phyloP scores from a whole-genome alignment of 2,113 vertebrate genomes.

The Tursiops truncatus region DNA sequence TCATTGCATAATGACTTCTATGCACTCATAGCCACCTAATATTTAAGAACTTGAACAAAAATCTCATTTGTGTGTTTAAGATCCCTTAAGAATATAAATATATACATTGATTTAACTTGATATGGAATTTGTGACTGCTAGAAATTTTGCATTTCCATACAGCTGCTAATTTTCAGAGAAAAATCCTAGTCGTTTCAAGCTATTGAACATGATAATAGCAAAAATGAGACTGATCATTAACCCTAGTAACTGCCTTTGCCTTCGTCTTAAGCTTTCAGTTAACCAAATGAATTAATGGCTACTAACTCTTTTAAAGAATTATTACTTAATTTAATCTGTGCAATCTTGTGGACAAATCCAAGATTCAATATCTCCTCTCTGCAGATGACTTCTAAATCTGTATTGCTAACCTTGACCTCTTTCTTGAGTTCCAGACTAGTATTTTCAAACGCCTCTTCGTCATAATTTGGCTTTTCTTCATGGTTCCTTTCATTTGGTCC shows the following conservation, averaged over 20 bases:
- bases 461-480: background rate
- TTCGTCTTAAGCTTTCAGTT: constrained; percentile 67
- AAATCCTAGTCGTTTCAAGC: constrained; percentile 64
- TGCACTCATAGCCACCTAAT: background rate
- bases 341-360: constrained; percentile 62
- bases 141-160: constrained; percentile 48
- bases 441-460: background rate
- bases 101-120: constrained; percentile 51
- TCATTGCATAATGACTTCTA: constrained; percentile 43
- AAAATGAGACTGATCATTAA: constrained; percentile 74
- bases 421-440: background rate
- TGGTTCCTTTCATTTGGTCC: background rate
- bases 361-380: constrained; percentile 15
- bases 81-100: constrained; percentile 46
- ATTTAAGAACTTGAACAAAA: constrained; percentile 55
- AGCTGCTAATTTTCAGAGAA: constrained; percentile 67
- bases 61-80: constrained; percentile 55
- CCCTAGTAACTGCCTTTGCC: constrained; percentile 67
- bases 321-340: constrained; percentile 76
- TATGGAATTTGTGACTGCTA: constrained; percentile 52
- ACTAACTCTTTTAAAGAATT: constrained; percentile 63
- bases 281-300: constrained; percentile 70
- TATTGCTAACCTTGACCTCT: background rate
- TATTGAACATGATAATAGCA: constrained; percentile 73
- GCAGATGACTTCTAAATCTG: constrained; percentile 27